Base-by-base conservation (phyloP, 2,888 invertebrate species). In the Cyrtodaria siliqua region DNA sequence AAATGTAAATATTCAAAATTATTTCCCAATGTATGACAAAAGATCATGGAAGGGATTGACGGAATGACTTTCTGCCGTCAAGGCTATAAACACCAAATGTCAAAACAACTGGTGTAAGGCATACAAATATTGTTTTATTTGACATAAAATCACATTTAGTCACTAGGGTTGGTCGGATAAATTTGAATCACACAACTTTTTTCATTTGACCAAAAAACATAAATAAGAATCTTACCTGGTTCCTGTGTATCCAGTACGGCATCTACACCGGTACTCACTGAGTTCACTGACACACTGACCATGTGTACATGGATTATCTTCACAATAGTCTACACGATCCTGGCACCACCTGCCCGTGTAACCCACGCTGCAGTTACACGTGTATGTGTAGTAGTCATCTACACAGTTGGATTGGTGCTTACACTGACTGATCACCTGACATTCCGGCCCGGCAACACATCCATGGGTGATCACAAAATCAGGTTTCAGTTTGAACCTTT, bases 271-370 rank as follows among this genome's bases (percentile, higher is more conserved):
- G 71, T 73, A 87, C 40, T 57, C 67, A 23, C 78, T 79, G 9
- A 84, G 44, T 8, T 77, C 79, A 66, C 89, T 90, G 2, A 87
- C 69, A 83, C 91, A 91, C 24, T 72, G 66, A 6, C 87, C 89
- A 71, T 89, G 80, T 29, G 67, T 49, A 69, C 90, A 90, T 0
- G 97, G 97, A 52, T 94, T 94, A 0, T 96, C 95, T 74, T 92
- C 93, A 93, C 98, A 98, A 93, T 98, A 97, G 94, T 98, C 95
- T 47, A 97, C 96, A 91, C 97, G 85, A 18, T 71, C 77, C 68
- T 93, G 84, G 71, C 91, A 90, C 70, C 84, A 82, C 23, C 60
- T 24, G 0, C 90, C 91, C 0, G 80, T 75, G 53, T 83, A 92
- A 0, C 91, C 92, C 2, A 63, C 40, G 0, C 66, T 50, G 76